Percentiles rank a stretch among this genome's conserved stretches.
Evolutionary conservation across 1,140 invertebrate species (phyloP).

Genomic region (Tribolium madens): DNA sequence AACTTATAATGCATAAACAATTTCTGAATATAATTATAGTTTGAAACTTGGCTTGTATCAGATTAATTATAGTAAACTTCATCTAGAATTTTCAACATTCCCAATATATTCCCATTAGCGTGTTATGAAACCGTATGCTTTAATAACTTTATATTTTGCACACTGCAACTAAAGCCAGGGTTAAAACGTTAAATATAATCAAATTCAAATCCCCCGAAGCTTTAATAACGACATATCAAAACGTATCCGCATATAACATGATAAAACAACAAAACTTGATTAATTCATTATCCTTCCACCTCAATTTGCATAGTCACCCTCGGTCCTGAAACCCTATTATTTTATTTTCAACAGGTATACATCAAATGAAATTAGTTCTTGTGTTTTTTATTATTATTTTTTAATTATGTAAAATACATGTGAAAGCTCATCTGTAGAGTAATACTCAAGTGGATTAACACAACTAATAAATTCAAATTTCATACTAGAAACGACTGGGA

Average conservation of each 20-base stretch:
- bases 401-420: neutral
- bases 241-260: slow-evolving; percentile 31
- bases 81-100: slow-evolving; percentile 34
- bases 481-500: neutral
- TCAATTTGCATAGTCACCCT: slow-evolving; percentile 35
- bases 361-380: neutral
- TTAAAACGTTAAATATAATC: slow-evolving; percentile 39
- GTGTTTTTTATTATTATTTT: neutral
- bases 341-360: slow-evolving; percentile 33
- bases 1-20: slow-evolving; percentile 38
- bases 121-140: slow-evolving; percentile 37
- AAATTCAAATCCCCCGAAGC: slow-evolving; percentile 38
- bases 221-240: slow-evolving; percentile 38
- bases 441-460: neutral
- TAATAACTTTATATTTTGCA: slow-evolving; percentile 35
- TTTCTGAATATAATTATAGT: slow-evolving; percentile 35
- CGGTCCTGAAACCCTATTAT: neutral
- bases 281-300: slow-evolving; percentile 38
- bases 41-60: slow-evolving; percentile 28
- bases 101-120: slow-evolving; percentile 32
- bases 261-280: slow-evolving; percentile 39
- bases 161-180: slow-evolving; percentile 32
- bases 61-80: slow-evolving; percentile 27
- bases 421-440: no score
- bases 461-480: slow-evolving; percentile 26